Base-by-base conservation (phyloP, 2,113 vertebrate species). In the Tragelaphus scriptus region DNA sequence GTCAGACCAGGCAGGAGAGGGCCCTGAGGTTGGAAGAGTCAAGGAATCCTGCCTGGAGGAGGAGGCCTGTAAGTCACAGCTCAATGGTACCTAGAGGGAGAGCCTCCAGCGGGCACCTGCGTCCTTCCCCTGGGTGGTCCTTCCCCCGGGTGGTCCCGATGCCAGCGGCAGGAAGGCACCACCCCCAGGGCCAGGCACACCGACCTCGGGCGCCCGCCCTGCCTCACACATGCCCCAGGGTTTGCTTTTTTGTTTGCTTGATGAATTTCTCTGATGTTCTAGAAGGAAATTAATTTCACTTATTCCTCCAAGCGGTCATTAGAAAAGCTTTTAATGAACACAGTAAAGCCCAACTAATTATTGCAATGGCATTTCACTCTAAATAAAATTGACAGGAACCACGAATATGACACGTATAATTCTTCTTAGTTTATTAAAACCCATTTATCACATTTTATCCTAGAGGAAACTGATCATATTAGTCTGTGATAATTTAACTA, bases 321-420 rank as follows among this genome's bases (percentile, higher is more conserved):
- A 99, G 98, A 97, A 99, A 99, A 98, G 98, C 99, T 99, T 99
- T 99, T 99, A 99, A 99, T 99, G 99, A 99, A 98, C 98, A 98
- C 97, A 98, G 98, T 99, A 99, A 99, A 99, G 98, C 98, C 99
- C 98, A 99, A 99, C 98, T 99, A 99, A 99, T 99, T 99, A 99
- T 98, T 65, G 26, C 97, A 96, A 98, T 96, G 98, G 99, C 99
- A 98, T 99, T 99, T 99, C 98, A 99, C 99, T 99, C 99, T 99
- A 99, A 99, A 99, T 99, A 99, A 99, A 99, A 99, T 99, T 99
- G 99, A 99, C 99, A 99, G 98, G 98, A 99, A 99, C 99, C 98
- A 99, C 98, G 98, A 98, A 98, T 98, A 98, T 98, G 98, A 99
- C 97, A 98, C 98, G 98, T 98, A 98, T 98, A 99, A 98, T 99